Base-by-base conservation (phyloP, 2,888 invertebrate genomes). In the Corythucha ciliata region DNA sequence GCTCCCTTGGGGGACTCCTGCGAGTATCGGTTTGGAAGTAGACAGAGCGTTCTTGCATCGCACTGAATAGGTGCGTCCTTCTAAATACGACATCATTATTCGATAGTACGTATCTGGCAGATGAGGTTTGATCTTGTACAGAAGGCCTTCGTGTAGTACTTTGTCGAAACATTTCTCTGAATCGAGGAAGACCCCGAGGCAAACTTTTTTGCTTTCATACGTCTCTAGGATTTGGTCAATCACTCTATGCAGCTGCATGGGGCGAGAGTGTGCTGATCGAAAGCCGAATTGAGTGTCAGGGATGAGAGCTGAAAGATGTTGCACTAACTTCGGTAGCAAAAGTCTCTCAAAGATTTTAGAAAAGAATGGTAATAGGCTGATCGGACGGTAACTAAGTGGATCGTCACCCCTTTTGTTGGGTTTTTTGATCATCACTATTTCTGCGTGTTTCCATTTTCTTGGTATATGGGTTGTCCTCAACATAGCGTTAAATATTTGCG, bases 401-500 rank as follows among this genome's bases (percentile, higher is more conserved):
- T 41, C 41, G 26, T 7, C 16, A 2, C 4, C 8, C 27, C 8
- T 41, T 27, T 41, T 41, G 41, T 41, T 41, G n/a, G 26, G 41
- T 25, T 41, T 25, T n/a, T 41, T 41, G 4, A 41, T 41, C 41
- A 25, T 41, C 2, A 41, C 10, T 6, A 41, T 25, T 25, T 41
- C 41, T 2, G 41, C 41, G 16, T 41, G 41, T 12, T 41, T 41
- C 41, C 41, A 41, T 25, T 41, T 41, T 3, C 14, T 22, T 12
- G 22, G 41, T 41, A 41, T 41, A 14, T 41, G 41, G n/a, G 25
- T 25, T 3, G n/a, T n/a, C n/a, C n/a, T n/a, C n/a, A n/a, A n/a
- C n/a, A n/a, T n/a, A n/a, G n/a, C n/a, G n/a, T n/a, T 20, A n/a
- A 40, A 40, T 3, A 40, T 40, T 40, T 40, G 41, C 14, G 41